Evolutionary conservation across 2,113 vertebrate genomes (phyloP).

Genomic region (Forbesichthys agassizii): DNA sequence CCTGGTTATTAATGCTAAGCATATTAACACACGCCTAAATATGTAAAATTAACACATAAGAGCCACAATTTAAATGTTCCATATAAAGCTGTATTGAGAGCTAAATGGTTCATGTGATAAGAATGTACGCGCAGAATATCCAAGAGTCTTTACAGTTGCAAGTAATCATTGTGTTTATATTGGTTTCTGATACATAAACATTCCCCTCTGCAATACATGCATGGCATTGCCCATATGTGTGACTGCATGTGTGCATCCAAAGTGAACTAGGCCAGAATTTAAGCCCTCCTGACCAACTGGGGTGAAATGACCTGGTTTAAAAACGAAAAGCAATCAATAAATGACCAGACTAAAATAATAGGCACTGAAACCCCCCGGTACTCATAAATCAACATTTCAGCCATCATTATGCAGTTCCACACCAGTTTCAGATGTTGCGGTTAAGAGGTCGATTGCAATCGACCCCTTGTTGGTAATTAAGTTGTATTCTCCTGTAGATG

Average conservation of each 20-base stretch:
- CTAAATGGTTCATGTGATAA: not conserved
- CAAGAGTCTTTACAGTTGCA: no score
- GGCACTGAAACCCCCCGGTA: conserved; percentile 15
- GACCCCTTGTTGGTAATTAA: conserved; percentile 22
- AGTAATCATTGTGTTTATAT: no score
- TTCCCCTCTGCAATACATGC: no score
- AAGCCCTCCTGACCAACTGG: no score
- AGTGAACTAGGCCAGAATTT: no score
- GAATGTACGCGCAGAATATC: no score
- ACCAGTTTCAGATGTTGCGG: conserved; percentile 20
- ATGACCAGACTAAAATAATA: not conserved
- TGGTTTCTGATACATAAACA: not conserved
- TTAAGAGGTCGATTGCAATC: conserved; percentile 4
- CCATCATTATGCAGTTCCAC: conserved; percentile 12
- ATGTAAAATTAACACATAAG: conserved; percentile 33
- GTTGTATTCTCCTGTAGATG: conserved; percentile 9
- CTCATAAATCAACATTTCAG: conserved; percentile 19
- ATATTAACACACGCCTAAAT: conserved; percentile 19
- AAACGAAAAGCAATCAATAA: no score
- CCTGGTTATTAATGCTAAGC: not conserved
- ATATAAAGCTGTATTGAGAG: not conserved
- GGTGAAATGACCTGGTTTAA: no score
- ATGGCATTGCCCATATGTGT: no score
- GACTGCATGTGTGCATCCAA: no score
- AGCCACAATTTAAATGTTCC: conserved; percentile 33